Conservation (phyloP, 2,888 invertebrate genomes). For the Phengaris arion region DNA sequence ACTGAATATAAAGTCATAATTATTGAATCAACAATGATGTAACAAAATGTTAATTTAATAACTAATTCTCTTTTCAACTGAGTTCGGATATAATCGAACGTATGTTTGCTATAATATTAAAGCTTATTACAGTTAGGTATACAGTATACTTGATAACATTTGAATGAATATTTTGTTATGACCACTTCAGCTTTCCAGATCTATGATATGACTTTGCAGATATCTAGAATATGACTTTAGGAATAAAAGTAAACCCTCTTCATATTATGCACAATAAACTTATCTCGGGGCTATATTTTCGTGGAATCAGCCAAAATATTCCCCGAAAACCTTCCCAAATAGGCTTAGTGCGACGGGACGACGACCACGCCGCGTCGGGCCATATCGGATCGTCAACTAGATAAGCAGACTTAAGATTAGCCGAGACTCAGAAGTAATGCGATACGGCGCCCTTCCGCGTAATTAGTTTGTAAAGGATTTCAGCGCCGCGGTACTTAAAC, state of each 20-base stretch:
- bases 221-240: background rate
- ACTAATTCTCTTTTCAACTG: too few species aligned
- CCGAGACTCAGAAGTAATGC: background rate
- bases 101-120: too few species aligned
- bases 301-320: background rate
- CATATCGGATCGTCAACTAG: background rate
- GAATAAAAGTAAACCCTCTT: slow-evolving; percentile 1
- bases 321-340: background rate
- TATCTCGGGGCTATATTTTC: background rate
- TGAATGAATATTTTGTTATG: too few species aligned
- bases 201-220: too few species aligned
- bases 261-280: slow-evolving; percentile 8
- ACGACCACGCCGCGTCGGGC: background rate
- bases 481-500: background rate
- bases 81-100: too few species aligned
- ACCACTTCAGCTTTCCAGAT: too few species aligned
- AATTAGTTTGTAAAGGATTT: background rate
- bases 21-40: too few species aligned
- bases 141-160: too few species aligned
- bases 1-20: too few species aligned
- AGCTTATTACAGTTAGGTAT: too few species aligned
- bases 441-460: background rate
- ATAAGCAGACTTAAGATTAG: background rate
- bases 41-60: too few species aligned
- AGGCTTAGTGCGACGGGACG: background rate